Base-by-base conservation (phyloP, 1,140 invertebrate species). In the Plectus sambesii region DNA sequence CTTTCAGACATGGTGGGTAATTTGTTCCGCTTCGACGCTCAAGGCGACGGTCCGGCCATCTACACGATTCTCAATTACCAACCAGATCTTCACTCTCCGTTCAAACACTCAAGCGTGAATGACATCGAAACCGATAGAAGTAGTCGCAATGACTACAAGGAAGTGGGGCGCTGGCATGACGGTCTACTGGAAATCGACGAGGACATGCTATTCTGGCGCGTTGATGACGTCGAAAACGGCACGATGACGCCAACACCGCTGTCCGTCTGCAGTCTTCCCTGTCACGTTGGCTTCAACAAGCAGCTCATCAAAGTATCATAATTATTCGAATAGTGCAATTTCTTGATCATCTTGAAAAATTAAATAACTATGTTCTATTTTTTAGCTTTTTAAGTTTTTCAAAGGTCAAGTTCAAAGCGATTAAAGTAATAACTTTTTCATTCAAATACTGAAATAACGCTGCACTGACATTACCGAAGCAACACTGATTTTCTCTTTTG, bases 41-140 rank as follows among this genome's bases (percentile, higher is more conserved):
- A 79, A 51, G 79, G 80, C 0, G 79, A 81, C 63, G 78, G 79
- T 2, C 78, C 75, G 45, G 80, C 79, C 17, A 78, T 74, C 56
- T 81, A 81, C 62, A 79, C 78, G 57, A 80, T 81, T 38, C 36
- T 68, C 2, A 68, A 69, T 55, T 81, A 79, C 69, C 79, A 81
- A 60, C 81, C 79, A 66, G 23, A 33, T n/a, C 24, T 39, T 3
- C 42, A 20, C 6, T 26, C 20, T 19, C 55, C n/a, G 42, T 24
- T 15, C n/a, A n/a, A 2, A 27, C 17, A 4, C 4, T 1, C 22
- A 27, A 52, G 2, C 47, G 23, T 17, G 52, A 24, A 33, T n/a
- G 25, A 41, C 3, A 44, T 19, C 6, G 24, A 17, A 20, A 48
- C 12, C 39, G 33, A 33, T n/a, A 55, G 73, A 70, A 36, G 68